Evolutionary conservation across 2,113 vertebrate genomes (phyloP).

Genomic region (Mobula hypostoma): DNA sequence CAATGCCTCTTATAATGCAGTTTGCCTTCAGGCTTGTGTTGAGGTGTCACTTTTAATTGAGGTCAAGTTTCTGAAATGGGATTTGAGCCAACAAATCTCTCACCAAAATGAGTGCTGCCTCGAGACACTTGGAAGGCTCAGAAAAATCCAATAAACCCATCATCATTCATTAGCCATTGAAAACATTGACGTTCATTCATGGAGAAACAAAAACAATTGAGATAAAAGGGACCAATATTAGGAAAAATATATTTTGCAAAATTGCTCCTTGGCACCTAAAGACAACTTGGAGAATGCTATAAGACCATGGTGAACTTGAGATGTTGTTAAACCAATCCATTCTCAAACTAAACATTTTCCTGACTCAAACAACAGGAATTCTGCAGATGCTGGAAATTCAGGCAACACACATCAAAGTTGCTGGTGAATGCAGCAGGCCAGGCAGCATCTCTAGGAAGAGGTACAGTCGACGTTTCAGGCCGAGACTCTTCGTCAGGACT

Average conservation of each 20-base stretch:
- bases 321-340: background rate
- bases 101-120: background rate
- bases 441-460: no score
- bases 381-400: no score
- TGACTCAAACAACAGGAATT: no score
- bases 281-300: background rate
- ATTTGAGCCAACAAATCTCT: background rate
- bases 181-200: background rate
- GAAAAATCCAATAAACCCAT: background rate
- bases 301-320: background rate
- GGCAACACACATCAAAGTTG: no score
- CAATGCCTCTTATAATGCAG: background rate
- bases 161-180: background rate
- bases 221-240: background rate
- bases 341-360: background rate
- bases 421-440: no score
- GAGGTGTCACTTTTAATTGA: background rate
- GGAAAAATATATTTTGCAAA: background rate
- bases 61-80: background rate
- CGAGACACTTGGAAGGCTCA: background rate
- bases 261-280: background rate
- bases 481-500: no score
- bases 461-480: no score
- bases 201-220: background rate
- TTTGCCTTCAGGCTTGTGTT: background rate